Base-by-base conservation (phyloP, 2,797 vertebrate species). In the Vireo griseus region DNA sequence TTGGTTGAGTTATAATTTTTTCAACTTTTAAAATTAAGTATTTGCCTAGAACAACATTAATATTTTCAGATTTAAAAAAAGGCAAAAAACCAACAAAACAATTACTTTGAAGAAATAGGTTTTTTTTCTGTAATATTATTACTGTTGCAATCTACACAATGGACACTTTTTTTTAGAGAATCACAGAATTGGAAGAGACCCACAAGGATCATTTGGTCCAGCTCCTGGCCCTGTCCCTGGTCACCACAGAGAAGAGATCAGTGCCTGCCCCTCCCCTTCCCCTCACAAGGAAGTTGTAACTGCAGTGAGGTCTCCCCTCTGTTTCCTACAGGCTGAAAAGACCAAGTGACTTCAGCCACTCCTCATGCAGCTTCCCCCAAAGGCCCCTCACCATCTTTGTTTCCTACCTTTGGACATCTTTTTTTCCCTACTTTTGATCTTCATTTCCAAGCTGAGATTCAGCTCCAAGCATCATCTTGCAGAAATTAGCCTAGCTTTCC, bases 251-350 rank as follows among this genome's bases (percentile, higher is more conserved):
- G 31, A 7, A 42, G 9, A 37, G 37, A 37, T 39, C 62, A 37
- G 52, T 28, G 22, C 3, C n/a, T 42, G 59, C 6, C 6, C 14
- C 21, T 66, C 17, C 37, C 10, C 37, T 22, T 51, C 2, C 28
- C 39, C 52, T n/a, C 14, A 15, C 0, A 0, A 58, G 4, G 21
- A 58, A 37, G 15, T 0, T 51, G n/a, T 13, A 10, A 7, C 26
- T 26, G 25, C 35, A 48, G 0, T 42, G 59, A 65, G 50, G 9
- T 42, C 4, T 42, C 59, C 6, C 29, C 7, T 62, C 28, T 39
- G 5, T 19, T 22, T 28, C 28, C 37, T 19, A 31, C 52, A 58
- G 37, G 12, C 8, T 45, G 52, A 24, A 10, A 12, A 51, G 6
- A 10, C 21, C 39, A 67, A 37, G n/a, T 1, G 39, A 19, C 28